Evolutionary conservation across 1,140 invertebrate genomes (phyloP).

Genomic region (Sinonovacula constricta): DNA sequence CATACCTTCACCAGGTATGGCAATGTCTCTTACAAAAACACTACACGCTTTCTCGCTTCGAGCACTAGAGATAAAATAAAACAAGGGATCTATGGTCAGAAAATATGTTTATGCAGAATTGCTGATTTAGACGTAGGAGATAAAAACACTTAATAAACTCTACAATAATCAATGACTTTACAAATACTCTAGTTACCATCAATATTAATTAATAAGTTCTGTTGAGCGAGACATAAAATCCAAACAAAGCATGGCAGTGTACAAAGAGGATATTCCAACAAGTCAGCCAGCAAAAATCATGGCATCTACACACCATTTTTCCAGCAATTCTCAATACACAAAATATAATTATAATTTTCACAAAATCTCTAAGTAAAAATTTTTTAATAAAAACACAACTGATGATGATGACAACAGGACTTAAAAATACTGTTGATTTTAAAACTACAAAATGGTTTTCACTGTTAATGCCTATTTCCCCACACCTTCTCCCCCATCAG

Average conservation of each 20-base stretch:
- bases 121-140: not conserved
- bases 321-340: too few relatives aligned
- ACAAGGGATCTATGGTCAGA: not conserved
- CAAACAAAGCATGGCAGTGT: too few relatives aligned
- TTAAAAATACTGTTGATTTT: not conserved
- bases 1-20: conserved; percentile 92
- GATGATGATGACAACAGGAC: not conserved
- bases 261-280: too few relatives aligned
- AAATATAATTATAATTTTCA: not conserved
- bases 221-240: not conserved
- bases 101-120: not conserved
- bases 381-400: not conserved
- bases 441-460: not conserved
- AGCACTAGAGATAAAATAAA: conserved; percentile 82
- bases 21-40: conserved; percentile 90
- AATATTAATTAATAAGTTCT: not conserved
- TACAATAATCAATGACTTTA: too few relatives aligned
- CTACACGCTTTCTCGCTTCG: conserved; percentile 86
- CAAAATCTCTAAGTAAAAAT: not conserved
- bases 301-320: too few relatives aligned
- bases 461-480: too few relatives aligned
- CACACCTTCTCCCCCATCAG: not conserved
- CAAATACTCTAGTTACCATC: too few relatives aligned
- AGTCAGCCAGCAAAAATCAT: too few relatives aligned
- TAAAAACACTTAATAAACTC: too few relatives aligned